Conservation (phyloP, 2,113 vertebrate species). For the Patagioenas fasciata region DNA sequence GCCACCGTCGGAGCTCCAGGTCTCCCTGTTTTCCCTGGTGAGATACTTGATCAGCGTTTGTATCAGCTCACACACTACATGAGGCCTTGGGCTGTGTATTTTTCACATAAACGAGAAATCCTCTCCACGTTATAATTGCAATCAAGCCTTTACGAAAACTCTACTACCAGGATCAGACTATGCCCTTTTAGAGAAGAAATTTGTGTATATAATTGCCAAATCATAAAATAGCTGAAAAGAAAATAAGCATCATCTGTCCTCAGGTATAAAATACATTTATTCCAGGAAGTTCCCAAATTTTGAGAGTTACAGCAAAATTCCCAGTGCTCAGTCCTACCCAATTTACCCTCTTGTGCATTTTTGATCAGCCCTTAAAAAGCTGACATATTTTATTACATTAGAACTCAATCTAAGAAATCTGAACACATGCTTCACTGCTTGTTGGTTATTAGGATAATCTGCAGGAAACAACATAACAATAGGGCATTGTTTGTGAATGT, state of each 20-base stretch:
- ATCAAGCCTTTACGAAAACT: neutral
- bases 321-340: neutral
- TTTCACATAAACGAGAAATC: neutral
- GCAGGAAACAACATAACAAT: slow-evolving; percentile 38
- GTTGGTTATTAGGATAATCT: neutral
- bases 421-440: neutral
- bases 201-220: neutral
- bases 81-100: accelerated
- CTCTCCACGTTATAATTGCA: neutral
- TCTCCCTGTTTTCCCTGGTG: neutral
- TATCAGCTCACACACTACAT: accelerated
- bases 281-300: neutral
- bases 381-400: neutral
- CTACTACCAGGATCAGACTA: neutral
- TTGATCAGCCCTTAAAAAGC: neutral
- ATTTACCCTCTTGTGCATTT: neutral
- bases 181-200: neutral
- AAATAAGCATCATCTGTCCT: neutral
- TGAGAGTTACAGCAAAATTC: neutral
- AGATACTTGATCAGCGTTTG: neutral
- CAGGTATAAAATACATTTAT: neutral
- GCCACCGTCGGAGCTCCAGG: neutral
- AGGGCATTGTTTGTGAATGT: slow-evolving; percentile 26
- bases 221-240: neutral
- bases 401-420: slow-evolving; percentile 4